Conservation (phyloP, 2,113 vertebrate species). For the Perccottus glenii region DNA sequence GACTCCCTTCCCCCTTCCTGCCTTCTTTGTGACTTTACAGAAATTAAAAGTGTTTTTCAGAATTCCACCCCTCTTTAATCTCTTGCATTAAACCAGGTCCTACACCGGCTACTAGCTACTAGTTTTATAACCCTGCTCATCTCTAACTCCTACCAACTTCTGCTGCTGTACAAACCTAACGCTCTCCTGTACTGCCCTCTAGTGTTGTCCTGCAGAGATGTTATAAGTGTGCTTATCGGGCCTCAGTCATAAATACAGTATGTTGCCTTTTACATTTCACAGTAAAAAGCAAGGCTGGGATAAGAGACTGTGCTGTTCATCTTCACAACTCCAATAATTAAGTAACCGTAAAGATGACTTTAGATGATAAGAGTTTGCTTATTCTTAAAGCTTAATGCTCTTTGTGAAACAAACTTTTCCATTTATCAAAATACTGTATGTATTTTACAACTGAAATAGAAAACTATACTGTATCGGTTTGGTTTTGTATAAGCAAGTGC, state of each 20-base stretch:
- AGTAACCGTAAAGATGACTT: too few relatives aligned
- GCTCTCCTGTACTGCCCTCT: slow-evolving; percentile 59
- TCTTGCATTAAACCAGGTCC: background rate
- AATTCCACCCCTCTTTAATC: background rate
- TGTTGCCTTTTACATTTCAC: too few relatives aligned
- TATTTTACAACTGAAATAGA: too few relatives aligned
- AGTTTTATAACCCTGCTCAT: background rate
- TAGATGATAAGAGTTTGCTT: slow-evolving; percentile 19
- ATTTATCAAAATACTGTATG: too few relatives aligned
- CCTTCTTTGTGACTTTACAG: background rate
- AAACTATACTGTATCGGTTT: too few relatives aligned
- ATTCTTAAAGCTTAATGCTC: slow-evolving; percentile 42
- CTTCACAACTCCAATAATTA: too few relatives aligned
- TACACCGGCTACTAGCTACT: background rate
- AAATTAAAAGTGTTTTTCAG: background rate
- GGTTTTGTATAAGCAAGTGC: too few relatives aligned
- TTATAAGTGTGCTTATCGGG: background rate
- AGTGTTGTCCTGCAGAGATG: slow-evolving; percentile 17
- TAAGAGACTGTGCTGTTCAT: too few relatives aligned
- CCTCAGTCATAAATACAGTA: background rate
- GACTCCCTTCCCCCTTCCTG: slow-evolving; percentile 4
- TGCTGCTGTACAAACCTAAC: slow-evolving; percentile 27
- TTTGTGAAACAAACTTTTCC: slow-evolving; percentile 4
- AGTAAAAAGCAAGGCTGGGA: too few relatives aligned
- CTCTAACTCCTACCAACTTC: background rate